Evolutionary conservation across 2,113 vertebrate genomes (phyloP).

Genomic region (Poeciliopsis turrubarensis): DNA sequence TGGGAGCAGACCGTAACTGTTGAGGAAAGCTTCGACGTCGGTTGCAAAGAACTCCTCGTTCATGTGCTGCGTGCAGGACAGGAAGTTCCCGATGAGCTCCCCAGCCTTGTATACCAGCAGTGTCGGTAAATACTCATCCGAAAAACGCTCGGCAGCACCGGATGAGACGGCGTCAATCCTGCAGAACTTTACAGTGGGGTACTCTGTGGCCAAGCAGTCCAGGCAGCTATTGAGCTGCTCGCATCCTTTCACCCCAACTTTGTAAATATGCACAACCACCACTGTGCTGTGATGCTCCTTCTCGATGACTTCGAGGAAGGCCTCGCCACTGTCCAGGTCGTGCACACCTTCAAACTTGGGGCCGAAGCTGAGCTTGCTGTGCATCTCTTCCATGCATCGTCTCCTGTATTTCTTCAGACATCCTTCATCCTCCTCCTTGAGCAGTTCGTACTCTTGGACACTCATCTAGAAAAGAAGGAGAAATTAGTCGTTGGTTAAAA

Average conservation of each 20-base stretch:
- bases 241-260: slow-evolving; percentile 87
- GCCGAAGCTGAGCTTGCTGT: slow-evolving; percentile 93
- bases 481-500: background rate
- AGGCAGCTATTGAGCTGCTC: slow-evolving; percentile 89
- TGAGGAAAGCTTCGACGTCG: slow-evolving; percentile 93
- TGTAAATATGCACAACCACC: slow-evolving; percentile 92
- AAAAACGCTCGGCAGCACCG: slow-evolving; percentile 90
- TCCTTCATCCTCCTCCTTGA: slow-evolving; percentile 90
- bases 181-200: slow-evolving; percentile 92
- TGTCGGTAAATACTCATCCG: slow-evolving; percentile 87
- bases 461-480: slow-evolving; percentile 86
- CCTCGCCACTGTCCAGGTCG: slow-evolving; percentile 89
- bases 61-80: slow-evolving; percentile 88
- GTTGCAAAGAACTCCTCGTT: slow-evolving; percentile 91
- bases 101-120: slow-evolving; percentile 94
- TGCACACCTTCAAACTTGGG: slow-evolving; percentile 88
- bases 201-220: slow-evolving; percentile 86
- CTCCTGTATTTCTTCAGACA: slow-evolving; percentile 92
- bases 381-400: slow-evolving; percentile 96
- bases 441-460: slow-evolving; percentile 92
- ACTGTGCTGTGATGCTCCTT: slow-evolving; percentile 91
- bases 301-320: slow-evolving; percentile 92
- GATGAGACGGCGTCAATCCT: slow-evolving; percentile 89
- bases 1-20: slow-evolving; percentile 93
- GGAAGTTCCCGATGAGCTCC: slow-evolving; percentile 94